Evolutionary conservation across 2,113 vertebrate genomes (phyloP).

Genomic region (Polyodon spathula): DNA sequence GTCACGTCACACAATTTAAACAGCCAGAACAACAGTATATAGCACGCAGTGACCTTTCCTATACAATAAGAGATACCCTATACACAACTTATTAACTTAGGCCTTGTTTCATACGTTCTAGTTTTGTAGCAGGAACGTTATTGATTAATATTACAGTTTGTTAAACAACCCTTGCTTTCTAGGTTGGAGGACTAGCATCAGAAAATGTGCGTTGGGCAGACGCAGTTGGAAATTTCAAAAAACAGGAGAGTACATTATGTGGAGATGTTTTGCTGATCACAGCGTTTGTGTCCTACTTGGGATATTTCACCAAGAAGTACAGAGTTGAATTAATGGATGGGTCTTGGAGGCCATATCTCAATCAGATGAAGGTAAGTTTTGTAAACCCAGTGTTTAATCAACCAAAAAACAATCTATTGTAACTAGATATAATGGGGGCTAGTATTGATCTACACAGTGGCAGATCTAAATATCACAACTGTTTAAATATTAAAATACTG

Average conservation of each 20-base stretch:
- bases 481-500: too few species aligned
- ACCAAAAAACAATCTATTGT: too few species aligned
- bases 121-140: neutral
- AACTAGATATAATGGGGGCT: too few species aligned
- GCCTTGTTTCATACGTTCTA: too few species aligned
- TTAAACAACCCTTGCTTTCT: neutral
- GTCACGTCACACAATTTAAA: too few species aligned
- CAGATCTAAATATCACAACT: too few species aligned
- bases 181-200: constrained; percentile 82
- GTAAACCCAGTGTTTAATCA: neutral
- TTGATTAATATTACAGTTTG: neutral
- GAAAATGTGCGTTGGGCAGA: constrained; percentile 90
- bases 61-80: too few species aligned
- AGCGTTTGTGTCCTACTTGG: constrained; percentile 86
- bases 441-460: too few species aligned
- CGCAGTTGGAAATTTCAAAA: constrained; percentile 63
- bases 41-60: too few species aligned
- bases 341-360: constrained; percentile 76
- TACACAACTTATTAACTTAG: too few species aligned
- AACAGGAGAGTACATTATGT: constrained; percentile 75
- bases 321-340: constrained; percentile 75
- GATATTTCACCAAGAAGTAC: constrained; percentile 84
- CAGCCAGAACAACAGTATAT: too few species aligned
- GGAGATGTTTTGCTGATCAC: constrained; percentile 81
- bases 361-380: constrained; percentile 62